Conservation (phyloP, 2,888 invertebrate species). For the Perdita meconis region DNA sequence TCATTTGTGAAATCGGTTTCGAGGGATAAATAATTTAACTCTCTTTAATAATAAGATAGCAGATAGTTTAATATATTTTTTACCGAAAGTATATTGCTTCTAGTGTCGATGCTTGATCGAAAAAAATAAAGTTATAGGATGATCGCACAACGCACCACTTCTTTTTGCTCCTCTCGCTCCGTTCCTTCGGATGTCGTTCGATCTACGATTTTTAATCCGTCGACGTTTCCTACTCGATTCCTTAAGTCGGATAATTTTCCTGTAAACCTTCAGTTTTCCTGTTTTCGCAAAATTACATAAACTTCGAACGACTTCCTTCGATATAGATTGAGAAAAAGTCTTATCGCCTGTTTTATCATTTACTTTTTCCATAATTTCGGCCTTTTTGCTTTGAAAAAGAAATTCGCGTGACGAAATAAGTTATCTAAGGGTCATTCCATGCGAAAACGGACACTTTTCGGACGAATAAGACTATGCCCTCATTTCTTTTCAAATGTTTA, state of each 20-base stretch:
- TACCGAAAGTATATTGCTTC: background rate
- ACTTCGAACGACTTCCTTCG: constrained; percentile 1
- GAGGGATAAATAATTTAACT: constrained; percentile 22
- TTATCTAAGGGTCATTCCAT: too few relatives aligned
- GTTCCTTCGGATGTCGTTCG: background rate
- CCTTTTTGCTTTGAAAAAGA: background rate
- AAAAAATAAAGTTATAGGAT: background rate
- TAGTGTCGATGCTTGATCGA: constrained; percentile 7
- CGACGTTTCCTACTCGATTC: background rate
- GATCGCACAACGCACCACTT: constrained; percentile 3
- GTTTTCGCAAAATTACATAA: constrained; percentile 12
- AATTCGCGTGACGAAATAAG: too few relatives aligned
- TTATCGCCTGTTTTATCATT: background rate
- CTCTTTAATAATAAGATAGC: constrained; percentile 11
- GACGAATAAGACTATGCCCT: too few relatives aligned
- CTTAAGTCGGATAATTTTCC: background rate
- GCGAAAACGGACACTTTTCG: too few relatives aligned
- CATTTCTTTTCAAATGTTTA: too few relatives aligned
- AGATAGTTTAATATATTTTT: constrained; percentile 8
- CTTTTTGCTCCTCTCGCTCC: background rate
- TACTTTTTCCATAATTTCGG: background rate
- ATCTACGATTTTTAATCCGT: constrained; percentile 4
- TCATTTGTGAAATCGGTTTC: constrained; percentile 5
- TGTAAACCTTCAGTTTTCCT: background rate
- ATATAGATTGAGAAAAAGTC: background rate